Evolutionary conservation across 2,888 invertebrate species (phyloP), one percentile per base, ranked within the genome.

Genomic region (Dimorphilus gyrociliatus): DNA sequence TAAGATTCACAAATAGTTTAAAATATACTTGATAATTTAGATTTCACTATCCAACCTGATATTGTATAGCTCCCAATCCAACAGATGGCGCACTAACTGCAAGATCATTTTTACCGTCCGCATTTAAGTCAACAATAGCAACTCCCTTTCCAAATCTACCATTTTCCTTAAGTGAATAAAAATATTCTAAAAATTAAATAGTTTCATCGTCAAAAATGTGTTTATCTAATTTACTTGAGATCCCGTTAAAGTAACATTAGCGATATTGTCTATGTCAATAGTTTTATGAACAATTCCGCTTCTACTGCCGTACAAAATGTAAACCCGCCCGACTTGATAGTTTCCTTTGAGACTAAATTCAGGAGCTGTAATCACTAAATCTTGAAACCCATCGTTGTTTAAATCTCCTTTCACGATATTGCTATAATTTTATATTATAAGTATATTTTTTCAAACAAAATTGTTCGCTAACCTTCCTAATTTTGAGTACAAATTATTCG

Each of bases 101-200:
- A n/a, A 58, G 35, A 35, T 58, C 57, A 18, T 44, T 37, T 12
- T 40, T 32, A 4, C 57, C 55, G 42, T 58, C 57, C 13, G 45
- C 36, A 34, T 58, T 55, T 14, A 56, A 37, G 33, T 58, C 55
- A 17, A 53, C 19, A 4, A 53, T 42, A n/a, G 48, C 47, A 17
- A 56, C 27, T 1, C 51, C 46, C 10, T 43, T 31, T 3, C 57
- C 57, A 41, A 56, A 54, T 29, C 50, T 35, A 1, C 46, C 43
- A 26, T 49, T 47, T 4, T 38, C 39, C 55, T 55, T 34, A n/a
- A n/a, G n/a, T n/a, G n/a, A n/a, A n/a, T n/a, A n/a, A n/a, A n/a
- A n/a, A n/a, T n/a, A n/a, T n/a, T n/a, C n/a, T n/a, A n/a, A n/a
- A n/a, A n/a, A n/a, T n/a, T n/a, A n/a, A n/a, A n/a, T n/a, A n/a